phyloP scores from a whole-genome alignment of 2,113 vertebrate genomes.

The Stictonetta naevosa region DNA sequence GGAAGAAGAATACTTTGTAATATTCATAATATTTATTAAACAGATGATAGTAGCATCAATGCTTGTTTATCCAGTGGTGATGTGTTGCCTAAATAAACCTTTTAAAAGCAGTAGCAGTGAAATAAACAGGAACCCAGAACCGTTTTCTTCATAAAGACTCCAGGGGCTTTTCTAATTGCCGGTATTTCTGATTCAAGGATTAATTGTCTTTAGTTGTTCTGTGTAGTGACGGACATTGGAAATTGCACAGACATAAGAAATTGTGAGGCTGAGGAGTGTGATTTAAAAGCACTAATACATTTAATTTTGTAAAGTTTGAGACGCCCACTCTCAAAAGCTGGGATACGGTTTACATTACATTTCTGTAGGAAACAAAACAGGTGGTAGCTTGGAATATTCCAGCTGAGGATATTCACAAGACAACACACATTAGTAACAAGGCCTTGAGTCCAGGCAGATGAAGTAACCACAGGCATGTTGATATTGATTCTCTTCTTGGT shows the following conservation, averaged over 20 bases:
- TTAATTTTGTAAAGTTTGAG: background rate
- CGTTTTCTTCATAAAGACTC: background rate
- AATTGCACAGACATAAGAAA: background rate
- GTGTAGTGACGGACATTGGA: background rate
- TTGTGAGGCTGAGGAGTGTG: background rate
- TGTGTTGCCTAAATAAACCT: background rate
- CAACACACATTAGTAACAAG: background rate
- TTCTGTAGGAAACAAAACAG: background rate
- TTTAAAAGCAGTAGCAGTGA: background rate
- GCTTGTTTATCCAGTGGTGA: background rate
- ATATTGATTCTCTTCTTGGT: background rate
- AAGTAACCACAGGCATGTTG: background rate
- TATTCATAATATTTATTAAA: constrained; percentile 1
- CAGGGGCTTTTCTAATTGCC: background rate
- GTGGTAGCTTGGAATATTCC: background rate
- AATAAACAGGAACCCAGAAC: background rate
- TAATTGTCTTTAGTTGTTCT: background rate
- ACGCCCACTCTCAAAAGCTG: background rate
- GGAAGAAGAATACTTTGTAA: constrained; percentile 31
- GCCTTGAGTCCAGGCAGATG: background rate
- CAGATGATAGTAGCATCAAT: background rate
- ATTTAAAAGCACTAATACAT: background rate
- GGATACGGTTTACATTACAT: background rate
- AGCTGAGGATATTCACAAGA: background rate
- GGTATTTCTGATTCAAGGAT: background rate